A percentile compares a stretch with the other conserved stretches of the same genome.
Evolutionary conservation across 2,113 vertebrate species (phyloP).

Genomic region (Tapirus terrestris): DNA sequence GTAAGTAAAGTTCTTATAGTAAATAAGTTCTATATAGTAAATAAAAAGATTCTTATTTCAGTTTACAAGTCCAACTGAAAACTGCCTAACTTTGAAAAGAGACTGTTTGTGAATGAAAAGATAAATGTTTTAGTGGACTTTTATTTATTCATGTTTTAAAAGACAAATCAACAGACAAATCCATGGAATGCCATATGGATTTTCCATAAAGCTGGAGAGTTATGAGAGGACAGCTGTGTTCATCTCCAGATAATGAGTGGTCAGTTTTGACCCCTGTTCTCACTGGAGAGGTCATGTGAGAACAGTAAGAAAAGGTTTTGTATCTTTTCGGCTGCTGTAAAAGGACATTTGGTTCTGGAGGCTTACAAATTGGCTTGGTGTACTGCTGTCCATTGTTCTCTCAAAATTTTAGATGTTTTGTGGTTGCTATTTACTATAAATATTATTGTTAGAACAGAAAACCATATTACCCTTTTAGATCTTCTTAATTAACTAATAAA

Average conservation of each 20-base stretch:
- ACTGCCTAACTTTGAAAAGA: slow-evolving; percentile 61
- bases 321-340: slow-evolving; percentile 58
- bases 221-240: slow-evolving; percentile 76
- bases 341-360: slow-evolving; percentile 46
- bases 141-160: slow-evolving; percentile 71
- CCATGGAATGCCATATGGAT: neutral
- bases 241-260: slow-evolving; percentile 67
- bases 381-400: neutral
- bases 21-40: neutral
- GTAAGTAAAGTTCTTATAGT: neutral
- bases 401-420: neutral
- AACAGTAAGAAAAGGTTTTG: slow-evolving; percentile 64
- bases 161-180: slow-evolving; percentile 49
- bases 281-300: slow-evolving; percentile 70
- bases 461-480: slow-evolving; percentile 9
- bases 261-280: slow-evolving; percentile 78
- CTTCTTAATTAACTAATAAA: slow-evolving; percentile 4
- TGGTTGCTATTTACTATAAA: neutral
- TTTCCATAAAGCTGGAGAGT: slow-evolving; percentile 77
- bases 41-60: slow-evolving; percentile 39
- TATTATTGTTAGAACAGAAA: slow-evolving; percentile 32
- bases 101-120: slow-evolving; percentile 53
- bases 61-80: slow-evolving; percentile 6
- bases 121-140: slow-evolving; percentile 66
- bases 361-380: neutral